Percentiles rank a stretch among this genome's conserved stretches.
Conservation (phyloP, 1,140 invertebrate species). For the Chlorops oryzae region DNA sequence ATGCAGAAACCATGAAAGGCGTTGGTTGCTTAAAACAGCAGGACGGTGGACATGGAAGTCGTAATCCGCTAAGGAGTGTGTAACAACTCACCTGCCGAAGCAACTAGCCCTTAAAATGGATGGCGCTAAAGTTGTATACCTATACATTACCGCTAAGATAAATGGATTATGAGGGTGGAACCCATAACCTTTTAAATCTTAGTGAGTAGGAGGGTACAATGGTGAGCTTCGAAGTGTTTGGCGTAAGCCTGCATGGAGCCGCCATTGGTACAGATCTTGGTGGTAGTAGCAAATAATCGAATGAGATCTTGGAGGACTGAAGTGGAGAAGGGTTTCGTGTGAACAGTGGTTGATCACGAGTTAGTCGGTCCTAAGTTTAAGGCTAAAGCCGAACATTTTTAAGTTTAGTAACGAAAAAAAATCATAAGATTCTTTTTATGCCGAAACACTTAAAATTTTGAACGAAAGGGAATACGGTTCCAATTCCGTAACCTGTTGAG, state of each 20-base stretch:
- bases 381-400: constrained; percentile 55
- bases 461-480: no score
- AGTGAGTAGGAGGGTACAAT: no score
- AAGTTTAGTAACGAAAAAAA: no score
- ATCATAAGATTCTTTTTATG: no score
- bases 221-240: constrained; percentile 62
- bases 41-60: no score
- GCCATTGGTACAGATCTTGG: constrained; percentile 79
- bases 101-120: constrained; percentile 88
- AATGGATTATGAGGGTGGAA: no score
- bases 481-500: no score
- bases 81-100: constrained; percentile 86
- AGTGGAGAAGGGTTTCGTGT: constrained; percentile 86
- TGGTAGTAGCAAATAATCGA: constrained; percentile 84
- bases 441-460: no score
- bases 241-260: constrained; percentile 72
- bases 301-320: constrained; percentile 79
- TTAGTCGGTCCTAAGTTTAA: constrained; percentile 79
- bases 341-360: constrained; percentile 81
- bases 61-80: no score
- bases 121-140: constrained; percentile 75
- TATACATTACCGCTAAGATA: no score
- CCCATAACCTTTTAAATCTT: no score
- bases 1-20: constrained; percentile 22
- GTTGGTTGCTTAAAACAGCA: no score